Base-by-base conservation (phyloP, 2,888 invertebrate genomes). In the Auanema freiburgensis region DNA sequence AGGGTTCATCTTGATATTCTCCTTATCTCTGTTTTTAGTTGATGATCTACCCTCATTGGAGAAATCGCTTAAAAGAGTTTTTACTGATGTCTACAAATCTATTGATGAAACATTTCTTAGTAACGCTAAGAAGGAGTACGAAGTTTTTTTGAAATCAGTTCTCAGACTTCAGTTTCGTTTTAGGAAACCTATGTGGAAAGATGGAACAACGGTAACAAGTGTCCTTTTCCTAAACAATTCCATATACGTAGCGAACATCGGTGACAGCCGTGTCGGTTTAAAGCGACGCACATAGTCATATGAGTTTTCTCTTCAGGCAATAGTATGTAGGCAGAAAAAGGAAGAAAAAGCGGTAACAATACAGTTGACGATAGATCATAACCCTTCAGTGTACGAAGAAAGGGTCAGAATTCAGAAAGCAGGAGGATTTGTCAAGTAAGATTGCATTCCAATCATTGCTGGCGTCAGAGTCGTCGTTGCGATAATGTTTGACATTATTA, bases 151-250 rank as follows among this genome's bases (percentile, higher is more conserved):
- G 23, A 16, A 43, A 49, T 8, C 23, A 2, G 23, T 23, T 10
- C 52, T n/a, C 18, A 52, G 5, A 52, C 44, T 21, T 12, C 24
- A 25, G 1, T 1, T 18, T 50, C 5, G 25, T 74, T 81, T 33
- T 69, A 87, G 87, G 41, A 86, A 86, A 67, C 87, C 87, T n/a
- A 79, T 84, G 1, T 86, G 86, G 86, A 87, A 87, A 72, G 87
- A 87, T 78, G 87, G 87, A 1, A 84, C 86, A 0, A 87, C 87
- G 24, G 86, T 85, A 0, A 85, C 86, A n/a, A 80, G 84, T 24
- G 79, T 87, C 25, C 76, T 87, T 16, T 77, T 84, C n/a, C 69
- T 87, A 21, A 85, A 87, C 69, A 84, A 87, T 61, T 83, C 82
- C 2, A 69, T 86, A 55, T 87, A 85, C 73, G 85, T 86, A 40